phyloP scores from a whole-genome alignment of 2,797 vertebrate genomes.

The Cuculus canorus region DNA sequence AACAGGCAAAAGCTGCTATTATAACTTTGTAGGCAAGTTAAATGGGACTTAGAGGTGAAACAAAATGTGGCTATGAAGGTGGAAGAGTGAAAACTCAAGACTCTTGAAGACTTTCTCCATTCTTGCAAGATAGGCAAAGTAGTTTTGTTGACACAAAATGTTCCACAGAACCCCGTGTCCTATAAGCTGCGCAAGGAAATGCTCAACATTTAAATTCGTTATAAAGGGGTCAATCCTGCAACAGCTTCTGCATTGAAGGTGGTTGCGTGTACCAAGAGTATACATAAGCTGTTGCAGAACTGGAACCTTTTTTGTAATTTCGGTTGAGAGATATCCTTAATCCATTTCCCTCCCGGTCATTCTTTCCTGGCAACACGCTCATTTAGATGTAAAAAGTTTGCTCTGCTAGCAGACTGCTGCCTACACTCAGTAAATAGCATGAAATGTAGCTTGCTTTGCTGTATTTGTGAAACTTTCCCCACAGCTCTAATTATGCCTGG shows the following conservation, averaged over 20 bases:
- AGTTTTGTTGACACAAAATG: neutral
- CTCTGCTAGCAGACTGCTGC: constrained; percentile 13
- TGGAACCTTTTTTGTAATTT: neutral
- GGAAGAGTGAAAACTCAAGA: neutral
- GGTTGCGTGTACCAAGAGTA: no score
- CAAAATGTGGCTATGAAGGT: neutral
- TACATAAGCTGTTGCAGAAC: neutral
- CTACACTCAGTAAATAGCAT: constrained; percentile 26
- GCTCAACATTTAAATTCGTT: rapidly evolving
- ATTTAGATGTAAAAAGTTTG: neutral
- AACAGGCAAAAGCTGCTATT: neutral
- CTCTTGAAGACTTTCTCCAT: neutral
- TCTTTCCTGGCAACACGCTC: neutral
- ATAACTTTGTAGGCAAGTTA: neutral
- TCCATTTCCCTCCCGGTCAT: neutral
- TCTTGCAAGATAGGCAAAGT: neutral
- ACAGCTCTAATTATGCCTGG: constrained; percentile 66
- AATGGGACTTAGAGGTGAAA: neutral
- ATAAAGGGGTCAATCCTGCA: neutral
- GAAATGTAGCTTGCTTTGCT: constrained; percentile 58
- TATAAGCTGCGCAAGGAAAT: neutral
- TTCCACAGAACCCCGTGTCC: rapidly evolving
- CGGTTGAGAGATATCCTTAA: rapidly evolving
- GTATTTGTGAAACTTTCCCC: constrained; percentile 64
- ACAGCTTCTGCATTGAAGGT: neutral